Evolutionary conservation across 2,113 vertebrate species (phyloP).

Genomic region (Lophius piscatorius): DNA sequence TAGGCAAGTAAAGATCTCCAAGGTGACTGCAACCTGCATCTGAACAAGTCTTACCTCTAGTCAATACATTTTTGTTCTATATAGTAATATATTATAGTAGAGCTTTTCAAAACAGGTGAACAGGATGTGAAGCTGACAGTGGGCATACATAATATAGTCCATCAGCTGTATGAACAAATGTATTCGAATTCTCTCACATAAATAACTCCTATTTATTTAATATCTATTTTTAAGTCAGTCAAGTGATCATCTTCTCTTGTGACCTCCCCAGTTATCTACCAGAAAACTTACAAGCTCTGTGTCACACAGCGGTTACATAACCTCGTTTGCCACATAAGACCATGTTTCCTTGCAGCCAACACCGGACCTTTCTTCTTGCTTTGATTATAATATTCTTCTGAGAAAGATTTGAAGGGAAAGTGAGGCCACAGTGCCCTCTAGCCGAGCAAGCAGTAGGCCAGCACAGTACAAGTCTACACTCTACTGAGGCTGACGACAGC

Average conservation of each 20-base stretch:
- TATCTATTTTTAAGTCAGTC: neutral
- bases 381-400: constrained; percentile 19
- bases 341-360: constrained; percentile 16
- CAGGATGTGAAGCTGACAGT: no score
- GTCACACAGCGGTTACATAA: constrained; percentile 33
- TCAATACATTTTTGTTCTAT: no score
- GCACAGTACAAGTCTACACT: neutral
- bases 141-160: no score
- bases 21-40: no score
- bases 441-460: neutral
- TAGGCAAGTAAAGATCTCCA: no score
- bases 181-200: no score
- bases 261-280: neutral
- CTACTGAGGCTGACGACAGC: neutral
- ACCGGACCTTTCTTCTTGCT: constrained; percentile 13
- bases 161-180: no score
- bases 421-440: neutral
- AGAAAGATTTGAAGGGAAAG: constrained; percentile 2
- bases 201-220: neutral
- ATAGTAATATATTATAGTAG: no score
- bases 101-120: no score
- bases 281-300: constrained; percentile 3
- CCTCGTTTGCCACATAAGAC: neutral
- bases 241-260: neutral
- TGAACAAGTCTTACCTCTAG: no score